Conservation (phyloP, 1,140 invertebrate species). For the Drosophila watanabei region DNA sequence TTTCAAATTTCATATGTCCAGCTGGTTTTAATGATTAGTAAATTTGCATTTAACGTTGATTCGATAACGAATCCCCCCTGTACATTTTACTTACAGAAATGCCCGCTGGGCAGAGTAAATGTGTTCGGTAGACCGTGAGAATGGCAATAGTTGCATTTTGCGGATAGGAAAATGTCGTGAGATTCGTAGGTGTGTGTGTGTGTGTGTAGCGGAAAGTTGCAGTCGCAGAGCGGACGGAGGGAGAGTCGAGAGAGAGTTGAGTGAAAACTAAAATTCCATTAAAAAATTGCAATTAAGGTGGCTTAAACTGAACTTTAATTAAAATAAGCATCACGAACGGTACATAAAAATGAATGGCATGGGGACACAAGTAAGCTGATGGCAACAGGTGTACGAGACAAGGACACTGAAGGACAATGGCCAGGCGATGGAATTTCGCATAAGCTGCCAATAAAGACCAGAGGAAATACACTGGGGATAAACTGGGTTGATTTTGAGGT, state of each 20-base stretch:
- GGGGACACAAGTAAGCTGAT: background rate
- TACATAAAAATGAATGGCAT: conserved; percentile 57
- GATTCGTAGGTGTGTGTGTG: background rate
- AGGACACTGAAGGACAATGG: conserved; percentile 52
- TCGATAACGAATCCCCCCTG: background rate
- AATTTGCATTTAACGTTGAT: conserved; percentile 31
- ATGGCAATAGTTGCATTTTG: conserved; percentile 33
- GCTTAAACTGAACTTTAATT: conserved; percentile 40
- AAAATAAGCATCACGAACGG: conserved; percentile 47
- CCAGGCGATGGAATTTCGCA: conserved; percentile 12
- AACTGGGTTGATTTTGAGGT: background rate
- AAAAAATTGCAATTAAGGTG: conserved; percentile 38
- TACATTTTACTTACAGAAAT: conserved; percentile 32
- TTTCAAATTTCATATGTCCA: conserved; percentile 85
- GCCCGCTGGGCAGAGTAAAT: conserved; percentile 17
- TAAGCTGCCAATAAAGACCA: conserved; percentile 11
- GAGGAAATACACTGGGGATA: background rate
- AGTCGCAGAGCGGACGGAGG: conserved; percentile 32
- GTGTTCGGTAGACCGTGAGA: conserved; percentile 22
- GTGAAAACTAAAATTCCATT: conserved; percentile 48
- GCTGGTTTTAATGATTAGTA: conserved; percentile 74
- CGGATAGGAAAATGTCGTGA: conserved; percentile 37
- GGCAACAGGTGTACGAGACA: conserved; percentile 62
- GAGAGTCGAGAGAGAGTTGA: conserved; percentile 17
- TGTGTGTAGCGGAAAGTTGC: too few species aligned